These are phyloP conservation scores for Melangyna quadrimaculata DNA, from an alignment of 2,888 invertebrate genomes.

Conservation along the genomic window DNA sequence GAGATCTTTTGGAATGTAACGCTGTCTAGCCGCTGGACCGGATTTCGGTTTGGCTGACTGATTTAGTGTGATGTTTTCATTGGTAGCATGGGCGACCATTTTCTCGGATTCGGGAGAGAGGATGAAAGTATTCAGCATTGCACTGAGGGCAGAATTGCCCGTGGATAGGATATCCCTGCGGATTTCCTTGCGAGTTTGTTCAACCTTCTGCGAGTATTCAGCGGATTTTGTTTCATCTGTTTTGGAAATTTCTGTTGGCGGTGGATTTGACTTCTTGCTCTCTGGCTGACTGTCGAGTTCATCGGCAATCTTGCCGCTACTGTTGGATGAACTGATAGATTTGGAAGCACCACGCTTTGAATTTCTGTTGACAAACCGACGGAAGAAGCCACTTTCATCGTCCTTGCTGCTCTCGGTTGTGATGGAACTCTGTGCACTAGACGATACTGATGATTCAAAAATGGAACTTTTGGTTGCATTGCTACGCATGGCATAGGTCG, in stretches of 20 bases:
- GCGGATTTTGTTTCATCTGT: constrained; percentile 30
- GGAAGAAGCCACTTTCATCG: constrained; percentile 84
- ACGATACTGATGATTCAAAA: constrained; percentile 50
- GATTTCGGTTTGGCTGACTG: constrained; percentile 80
- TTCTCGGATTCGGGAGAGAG: constrained; percentile 64
- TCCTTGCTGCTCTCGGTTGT: constrained; percentile 74
- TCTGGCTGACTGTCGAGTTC: constrained; percentile 67
- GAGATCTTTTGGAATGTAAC: constrained; percentile 83
- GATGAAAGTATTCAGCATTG: constrained; percentile 76
- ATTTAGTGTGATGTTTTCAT: constrained; percentile 74
- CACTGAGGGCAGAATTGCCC: constrained; percentile 82
- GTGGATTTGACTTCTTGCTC: constrained; percentile 46
- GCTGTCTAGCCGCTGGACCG: constrained; percentile 83
- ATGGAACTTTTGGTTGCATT: constrained; percentile 54
- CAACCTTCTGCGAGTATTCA: constrained; percentile 76
- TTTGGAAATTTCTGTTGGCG: constrained; percentile 18
- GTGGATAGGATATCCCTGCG: constrained; percentile 82
- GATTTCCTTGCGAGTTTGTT: constrained; percentile 79
- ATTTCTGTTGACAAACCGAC: constrained; percentile 85
- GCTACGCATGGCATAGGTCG: constrained; percentile 51
- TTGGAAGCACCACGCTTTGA: constrained; percentile 88
- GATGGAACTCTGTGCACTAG: constrained; percentile 72
- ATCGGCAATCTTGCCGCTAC: constrained; percentile 70
- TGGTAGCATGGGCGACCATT: constrained; percentile 82
- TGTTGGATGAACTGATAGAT: constrained; percentile 73